These are phyloP conservation scores for Phymorhynchus buccinoides DNA, from an alignment of 1,140 invertebrate genomes.

Conservation along the genomic window DNA sequence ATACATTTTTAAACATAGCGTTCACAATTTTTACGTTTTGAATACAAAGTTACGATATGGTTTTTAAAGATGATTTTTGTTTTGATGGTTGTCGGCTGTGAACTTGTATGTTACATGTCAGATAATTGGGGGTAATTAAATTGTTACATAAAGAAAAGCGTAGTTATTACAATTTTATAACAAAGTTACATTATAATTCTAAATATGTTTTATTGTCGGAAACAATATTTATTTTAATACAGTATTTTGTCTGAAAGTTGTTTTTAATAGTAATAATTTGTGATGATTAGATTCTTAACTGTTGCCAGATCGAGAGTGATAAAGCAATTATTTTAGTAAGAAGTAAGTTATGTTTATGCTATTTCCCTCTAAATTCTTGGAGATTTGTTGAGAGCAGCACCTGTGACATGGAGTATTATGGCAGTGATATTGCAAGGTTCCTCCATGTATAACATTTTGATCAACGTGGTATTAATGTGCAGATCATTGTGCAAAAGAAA, in stretches of 20 bases:
- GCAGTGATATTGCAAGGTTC: not conserved
- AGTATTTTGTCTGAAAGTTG: not conserved
- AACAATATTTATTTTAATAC: not conserved
- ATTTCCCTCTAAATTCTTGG: not conserved
- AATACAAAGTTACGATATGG: not conserved
- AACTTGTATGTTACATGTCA: no score
- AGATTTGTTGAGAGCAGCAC: not conserved
- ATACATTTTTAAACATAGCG: not conserved
- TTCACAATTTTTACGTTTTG: no score
- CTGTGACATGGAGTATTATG: not conserved
- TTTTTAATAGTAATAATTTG: not conserved
- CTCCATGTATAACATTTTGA: not conserved
- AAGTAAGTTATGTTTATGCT: not conserved
- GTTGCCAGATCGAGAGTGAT: not conserved
- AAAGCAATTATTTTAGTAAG: not conserved
- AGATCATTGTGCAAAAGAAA: not conserved
- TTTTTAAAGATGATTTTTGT: no score
- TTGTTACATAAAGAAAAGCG: no score
- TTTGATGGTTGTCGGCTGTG: no score
- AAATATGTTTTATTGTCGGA: not conserved
- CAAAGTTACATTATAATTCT: not conserved
- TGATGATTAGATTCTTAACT: not conserved
- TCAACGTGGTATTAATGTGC: not conserved
- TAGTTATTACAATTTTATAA: not conserved
- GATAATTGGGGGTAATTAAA: no score